Evolutionary conservation across 2,113 vertebrate species (phyloP), one percentile per base, ranked within the genome.

Genomic region (Spea bombifrons): DNA sequence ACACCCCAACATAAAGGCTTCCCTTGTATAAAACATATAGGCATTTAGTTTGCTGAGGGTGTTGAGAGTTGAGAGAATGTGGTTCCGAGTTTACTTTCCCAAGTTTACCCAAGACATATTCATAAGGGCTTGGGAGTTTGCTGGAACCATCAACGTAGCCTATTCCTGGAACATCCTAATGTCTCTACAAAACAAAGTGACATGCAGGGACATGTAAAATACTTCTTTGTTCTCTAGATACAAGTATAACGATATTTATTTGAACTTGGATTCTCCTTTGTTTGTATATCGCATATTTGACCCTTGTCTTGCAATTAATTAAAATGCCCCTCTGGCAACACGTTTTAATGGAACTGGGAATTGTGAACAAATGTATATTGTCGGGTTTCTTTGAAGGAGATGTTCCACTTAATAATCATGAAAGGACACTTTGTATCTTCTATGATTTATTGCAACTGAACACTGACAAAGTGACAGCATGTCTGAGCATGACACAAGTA

Each of bases 181-280:
- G 49, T 67, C 74, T 59, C 53, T 48, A 59, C n/a, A 69, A 68
- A 52, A 55, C 75, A 45, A 65, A 59, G 55, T 70, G 75, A 53
- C 75, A 70, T 70, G 66, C 75, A 77, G 75, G 17, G 53, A 68
- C 75, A 63, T 77, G 75, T 77, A 45, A 59, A 68, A 70, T 77
- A 70, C 16, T 48, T 76, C 55, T 48, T 66, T 70, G 61, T 70
- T 63, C 65, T 30, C 53, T 48, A 77, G 44, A 64, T 47, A 57
- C 44, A 46, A 43, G 50, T 12, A 59, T 7, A 52, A 52, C 6
- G 44, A 70, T 77, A 66, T 70, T 70, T 70, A 70, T 77, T 77
- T 70, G 55, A 77, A 59, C 45, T 70, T n/a, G 45, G 15, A 12
- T 77, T 71, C n/a, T 2, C 17, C 17, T 61, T 77, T 77, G 44